Percentiles rank a stretch among this genome's conserved stretches.
These are phyloP conservation scores for Morus bassanus DNA, from an alignment of 2,797 vertebrate species.

Conservation along the genomic window DNA sequence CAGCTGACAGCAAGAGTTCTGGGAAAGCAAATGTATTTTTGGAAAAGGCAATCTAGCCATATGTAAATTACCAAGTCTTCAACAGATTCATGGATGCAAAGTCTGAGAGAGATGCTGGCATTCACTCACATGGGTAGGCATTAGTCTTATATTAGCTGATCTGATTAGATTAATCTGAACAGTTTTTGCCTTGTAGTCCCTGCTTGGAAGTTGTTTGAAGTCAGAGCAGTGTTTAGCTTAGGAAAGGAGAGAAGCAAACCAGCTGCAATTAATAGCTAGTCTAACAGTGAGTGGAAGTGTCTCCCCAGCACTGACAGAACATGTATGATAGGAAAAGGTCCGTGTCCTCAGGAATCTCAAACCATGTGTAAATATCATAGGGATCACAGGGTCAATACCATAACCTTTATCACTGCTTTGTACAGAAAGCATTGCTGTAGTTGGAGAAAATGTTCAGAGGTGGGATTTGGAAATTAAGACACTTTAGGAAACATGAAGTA, in stretches of 20 bases:
- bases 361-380: not conserved
- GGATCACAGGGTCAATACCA: not conserved
- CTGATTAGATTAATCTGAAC: not conserved
- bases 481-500: not conserved
- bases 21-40: not conserved
- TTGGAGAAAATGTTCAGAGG: not conserved
- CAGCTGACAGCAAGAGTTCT: not conserved
- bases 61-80: not conserved
- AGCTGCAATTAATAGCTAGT: not conserved
- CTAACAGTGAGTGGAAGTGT: not conserved
- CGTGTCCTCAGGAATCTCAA: not conserved
- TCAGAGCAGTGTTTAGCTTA: not conserved
- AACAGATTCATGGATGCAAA: constrained; percentile 21
- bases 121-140: not conserved
- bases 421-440: not conserved
- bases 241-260: not conserved
- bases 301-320: not conserved
- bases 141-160: not conserved
- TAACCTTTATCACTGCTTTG: not conserved
- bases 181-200: not conserved
- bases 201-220: not conserved
- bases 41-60: not conserved
- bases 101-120: not conserved
- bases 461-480: not conserved
- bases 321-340: not conserved